These are phyloP conservation scores for Ditylenchus dipsaci DNA, from an alignment of 1,140 invertebrate genomes.

Conservation along the genomic window DNA sequence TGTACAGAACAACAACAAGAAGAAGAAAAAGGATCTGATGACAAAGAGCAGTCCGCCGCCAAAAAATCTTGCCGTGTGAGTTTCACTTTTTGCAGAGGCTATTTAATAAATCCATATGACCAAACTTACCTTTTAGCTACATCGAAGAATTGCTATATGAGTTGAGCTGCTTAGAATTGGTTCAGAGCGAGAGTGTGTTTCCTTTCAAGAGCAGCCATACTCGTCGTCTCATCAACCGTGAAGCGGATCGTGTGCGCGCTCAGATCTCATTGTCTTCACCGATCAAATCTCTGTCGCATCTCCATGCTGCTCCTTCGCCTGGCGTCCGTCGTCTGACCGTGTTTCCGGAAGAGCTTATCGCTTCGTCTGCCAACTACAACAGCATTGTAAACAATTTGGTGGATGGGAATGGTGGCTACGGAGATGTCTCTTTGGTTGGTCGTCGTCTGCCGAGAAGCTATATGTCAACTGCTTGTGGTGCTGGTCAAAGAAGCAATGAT, in stretches of 20 bases:
- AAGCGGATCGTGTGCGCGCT: neutral
- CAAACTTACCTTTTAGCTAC: conserved; percentile 3
- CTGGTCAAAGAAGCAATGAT: no score
- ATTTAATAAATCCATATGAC: no score
- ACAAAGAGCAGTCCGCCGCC: no score
- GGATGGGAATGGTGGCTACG: neutral
- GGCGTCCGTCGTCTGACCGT: neutral
- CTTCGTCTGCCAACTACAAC: neutral
- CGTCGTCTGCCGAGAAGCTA: no score
- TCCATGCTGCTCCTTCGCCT: neutral
- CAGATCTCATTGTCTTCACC: neutral
- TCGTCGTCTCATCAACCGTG: conserved; percentile 2
- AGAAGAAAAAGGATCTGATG: neutral
- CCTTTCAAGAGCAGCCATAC: conserved; percentile 4
- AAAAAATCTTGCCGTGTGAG: no score
- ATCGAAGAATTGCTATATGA: conserved; percentile 1
- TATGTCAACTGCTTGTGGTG: no score
- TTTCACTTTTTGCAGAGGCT: no score
- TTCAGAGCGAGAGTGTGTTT: neutral
- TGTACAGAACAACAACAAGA: conserved; percentile 28
- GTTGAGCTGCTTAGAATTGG: neutral
- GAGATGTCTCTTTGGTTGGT: neutral
- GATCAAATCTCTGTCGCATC: neutral
- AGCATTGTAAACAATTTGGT: neutral
- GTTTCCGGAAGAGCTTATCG: neutral